Evolutionary conservation across 2,113 vertebrate genomes (phyloP), one percentile per base, ranked within the genome.

Genomic region (Sinocyclocheilus anophthalmus): DNA sequence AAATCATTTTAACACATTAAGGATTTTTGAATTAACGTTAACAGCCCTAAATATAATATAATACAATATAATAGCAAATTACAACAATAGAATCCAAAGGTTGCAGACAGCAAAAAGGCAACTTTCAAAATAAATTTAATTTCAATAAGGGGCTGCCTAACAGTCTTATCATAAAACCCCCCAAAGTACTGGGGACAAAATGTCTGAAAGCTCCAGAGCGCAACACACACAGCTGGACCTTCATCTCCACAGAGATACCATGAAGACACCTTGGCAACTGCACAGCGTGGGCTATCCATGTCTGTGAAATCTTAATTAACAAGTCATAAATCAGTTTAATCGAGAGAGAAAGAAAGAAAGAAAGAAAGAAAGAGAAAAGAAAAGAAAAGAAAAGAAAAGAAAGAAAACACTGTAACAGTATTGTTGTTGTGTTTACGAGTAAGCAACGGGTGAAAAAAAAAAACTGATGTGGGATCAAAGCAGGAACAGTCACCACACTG

Each of bases 241-340:
- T 89, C 79, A 88, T 91, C 39, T 87, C 92, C 77, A 88, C 86
- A 90, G 91, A 85, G 67, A 90, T 73, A 30, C 79, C 4, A 76
- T 72, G 79, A 84, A 86, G 81, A 76, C 55, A 59, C 55, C 57
- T 61, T 61, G 57, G 57, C 22, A 61, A 61, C 57, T 2, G 57
- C 57, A 61, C 57, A 61, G 57, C 20, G 9, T 61, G 20, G 57
- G 57, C 57, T 3, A 61, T 61, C 57, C 57, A 61, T 61, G 90
- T 86, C 93, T 92, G 90, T 88, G 91, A 95, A 96, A 96, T 94
- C 91, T 22, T 93, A 94, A 96, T 96, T 95, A 96, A 95, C 57
- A 89, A 89, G 89, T 91, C 90, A 93, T 87, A 94, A 93, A 96
- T 95, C 94, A 92, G 92, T 93, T 95, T 91, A 93, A 93, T 91